Conservation (phyloP, 2,113 vertebrate genomes). For the Vulpes ferrilata region DNA sequence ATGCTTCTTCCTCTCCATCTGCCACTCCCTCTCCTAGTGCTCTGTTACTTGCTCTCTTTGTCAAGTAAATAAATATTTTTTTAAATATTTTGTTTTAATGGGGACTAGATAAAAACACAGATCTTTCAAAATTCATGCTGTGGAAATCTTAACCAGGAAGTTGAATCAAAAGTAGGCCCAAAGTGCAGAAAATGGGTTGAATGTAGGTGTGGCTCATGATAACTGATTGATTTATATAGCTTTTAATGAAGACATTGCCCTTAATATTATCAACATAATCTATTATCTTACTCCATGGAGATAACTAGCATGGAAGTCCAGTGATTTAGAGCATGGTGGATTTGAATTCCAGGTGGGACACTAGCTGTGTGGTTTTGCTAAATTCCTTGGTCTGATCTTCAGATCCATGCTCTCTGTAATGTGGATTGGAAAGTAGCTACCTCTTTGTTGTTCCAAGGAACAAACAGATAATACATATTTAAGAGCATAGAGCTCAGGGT, state of each 20-base stretch:
- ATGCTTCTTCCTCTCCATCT: too few relatives aligned
- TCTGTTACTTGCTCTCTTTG: too few relatives aligned
- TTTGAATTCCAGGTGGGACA: neutral
- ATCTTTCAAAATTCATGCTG: neutral
- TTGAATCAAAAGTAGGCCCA: neutral
- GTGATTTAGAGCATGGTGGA: constrained; percentile 1
- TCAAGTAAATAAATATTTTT: too few relatives aligned
- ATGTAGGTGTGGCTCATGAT: neutral
- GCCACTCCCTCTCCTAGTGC: too few relatives aligned
- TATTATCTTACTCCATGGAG: constrained; percentile 33
- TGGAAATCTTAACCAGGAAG: constrained; percentile 19
- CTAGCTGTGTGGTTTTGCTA: constrained; percentile 14
- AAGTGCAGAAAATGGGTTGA: constrained; percentile 30
- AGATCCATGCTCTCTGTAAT: neutral
- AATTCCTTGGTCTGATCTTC: neutral
- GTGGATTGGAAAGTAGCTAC: neutral
- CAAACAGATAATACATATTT: neutral
- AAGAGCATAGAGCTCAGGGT: neutral
- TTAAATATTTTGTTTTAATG: too few relatives aligned
- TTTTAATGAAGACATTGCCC: constrained; percentile 41
- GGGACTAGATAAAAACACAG: neutral
- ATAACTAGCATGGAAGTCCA: neutral
- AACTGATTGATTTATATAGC: constrained; percentile 28
- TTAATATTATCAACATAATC: constrained; percentile 47
- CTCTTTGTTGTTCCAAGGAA: neutral